A percentile compares a stretch with the other conserved stretches of the same genome.
Conservation (phyloP, 2,888 invertebrate genomes). For the Campoletis raptor region DNA sequence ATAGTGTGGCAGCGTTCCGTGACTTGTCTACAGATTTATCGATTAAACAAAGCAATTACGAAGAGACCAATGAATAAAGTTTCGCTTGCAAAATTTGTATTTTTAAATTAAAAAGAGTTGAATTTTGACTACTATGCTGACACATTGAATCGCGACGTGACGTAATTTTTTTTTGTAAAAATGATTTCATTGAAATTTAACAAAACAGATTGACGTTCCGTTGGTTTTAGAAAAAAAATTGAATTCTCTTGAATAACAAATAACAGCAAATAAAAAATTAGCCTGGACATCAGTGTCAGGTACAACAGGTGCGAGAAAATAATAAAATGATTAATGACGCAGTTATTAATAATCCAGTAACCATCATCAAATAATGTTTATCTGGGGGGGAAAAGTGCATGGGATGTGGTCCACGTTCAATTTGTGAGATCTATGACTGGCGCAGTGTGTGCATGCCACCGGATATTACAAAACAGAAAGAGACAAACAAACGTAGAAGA, state of each 20-base stretch:
- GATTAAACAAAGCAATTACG: neutral
- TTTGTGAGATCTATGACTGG: constrained; percentile 15
- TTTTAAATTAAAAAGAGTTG: no score
- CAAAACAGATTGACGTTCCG: neutral
- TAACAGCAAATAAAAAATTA: no score
- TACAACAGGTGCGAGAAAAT: no score
- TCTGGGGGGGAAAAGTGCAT: neutral
- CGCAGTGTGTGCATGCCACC: neutral
- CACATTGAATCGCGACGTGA: no score
- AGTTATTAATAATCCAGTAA: neutral
- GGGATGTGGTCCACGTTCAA: neutral
- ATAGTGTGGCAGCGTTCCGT: neutral
- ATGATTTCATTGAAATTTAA: neutral
- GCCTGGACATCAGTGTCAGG: no score
- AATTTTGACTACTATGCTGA: neutral
- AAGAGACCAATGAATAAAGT: neutral
- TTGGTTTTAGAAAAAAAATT: no score
- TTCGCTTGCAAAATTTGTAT: neutral
- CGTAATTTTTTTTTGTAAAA: neutral
- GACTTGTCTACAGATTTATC: neutral
- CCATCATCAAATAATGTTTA: neutral
- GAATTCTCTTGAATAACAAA: no score
- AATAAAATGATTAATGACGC: no score
- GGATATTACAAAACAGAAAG: constrained; percentile 16
- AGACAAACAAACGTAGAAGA: constrained; percentile 2